phyloP scores from a whole-genome alignment of 2,888 invertebrate species.

The Alitta virens region DNA sequence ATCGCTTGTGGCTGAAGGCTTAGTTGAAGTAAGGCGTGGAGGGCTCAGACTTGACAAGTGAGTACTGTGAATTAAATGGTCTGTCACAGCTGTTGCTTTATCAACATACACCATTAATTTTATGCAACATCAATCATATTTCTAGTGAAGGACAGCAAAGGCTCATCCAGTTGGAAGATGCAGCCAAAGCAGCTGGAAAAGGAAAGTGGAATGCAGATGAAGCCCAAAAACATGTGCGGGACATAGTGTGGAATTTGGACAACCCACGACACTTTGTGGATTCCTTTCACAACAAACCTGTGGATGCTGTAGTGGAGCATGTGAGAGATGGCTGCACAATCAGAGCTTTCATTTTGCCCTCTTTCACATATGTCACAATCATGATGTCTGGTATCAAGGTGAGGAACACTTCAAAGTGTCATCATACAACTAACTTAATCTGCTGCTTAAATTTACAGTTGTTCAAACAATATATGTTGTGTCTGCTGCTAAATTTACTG shows the following conservation, averaged over 20 bases:
- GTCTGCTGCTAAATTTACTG: too few relatives aligned
- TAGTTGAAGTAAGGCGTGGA: slow-evolving; percentile 70
- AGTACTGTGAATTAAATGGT: slow-evolving; percentile 39
- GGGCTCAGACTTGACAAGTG: slow-evolving; percentile 58
- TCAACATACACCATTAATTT: too few relatives aligned
- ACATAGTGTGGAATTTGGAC: slow-evolving; percentile 86
- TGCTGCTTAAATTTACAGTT: too few relatives aligned
- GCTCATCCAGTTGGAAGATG: slow-evolving; percentile 83
- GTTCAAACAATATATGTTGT: too few relatives aligned
- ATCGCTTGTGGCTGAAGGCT: slow-evolving; percentile 81
- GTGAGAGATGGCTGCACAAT: slow-evolving; percentile 96
- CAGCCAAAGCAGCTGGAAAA: slow-evolving; percentile 81
- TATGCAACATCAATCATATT: background rate
- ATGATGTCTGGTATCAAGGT: slow-evolving; percentile 88
- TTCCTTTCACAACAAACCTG: slow-evolving; percentile 78
- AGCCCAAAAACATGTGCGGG: slow-evolving; percentile 70
- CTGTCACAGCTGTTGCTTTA: background rate
- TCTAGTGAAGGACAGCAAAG: slow-evolving; percentile 57
- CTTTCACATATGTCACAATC: slow-evolving; percentile 85
- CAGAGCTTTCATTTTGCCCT: slow-evolving; percentile 85
- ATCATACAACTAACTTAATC: too few relatives aligned
- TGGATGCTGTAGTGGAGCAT: slow-evolving; percentile 92
- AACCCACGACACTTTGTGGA: slow-evolving; percentile 81
- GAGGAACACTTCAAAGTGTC: slow-evolving; percentile 5
- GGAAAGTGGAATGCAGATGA: slow-evolving; percentile 64